These are phyloP conservation scores for Catalaphyllia jardinei DNA, from an alignment of 64 coral and sea anemone species.

Conservation along the genomic window DNA sequence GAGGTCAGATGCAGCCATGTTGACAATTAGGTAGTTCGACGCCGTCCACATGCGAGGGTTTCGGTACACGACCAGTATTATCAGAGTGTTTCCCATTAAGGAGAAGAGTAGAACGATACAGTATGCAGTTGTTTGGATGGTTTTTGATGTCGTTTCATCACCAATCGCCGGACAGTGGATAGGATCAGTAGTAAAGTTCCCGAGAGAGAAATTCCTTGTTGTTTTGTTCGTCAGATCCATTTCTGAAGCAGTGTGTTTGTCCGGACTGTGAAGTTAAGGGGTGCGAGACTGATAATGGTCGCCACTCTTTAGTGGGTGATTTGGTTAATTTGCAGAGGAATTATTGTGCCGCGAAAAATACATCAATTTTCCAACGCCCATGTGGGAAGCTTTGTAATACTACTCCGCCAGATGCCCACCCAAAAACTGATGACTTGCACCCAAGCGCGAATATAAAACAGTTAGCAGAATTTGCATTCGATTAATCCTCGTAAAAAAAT, in stretches of 20 bases:
- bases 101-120: constrained; percentile 42
- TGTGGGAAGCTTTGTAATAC: neutral
- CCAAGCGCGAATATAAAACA: neutral
- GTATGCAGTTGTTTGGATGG: constrained; percentile 11
- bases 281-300: too few relatives aligned
- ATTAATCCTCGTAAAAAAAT: neutral
- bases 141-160: constrained; percentile 17
- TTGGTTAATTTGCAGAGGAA: too few relatives aligned
- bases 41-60: constrained; percentile 53
- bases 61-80: constrained; percentile 50
- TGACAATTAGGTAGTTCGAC: constrained; percentile 67
- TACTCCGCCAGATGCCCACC: neutral
- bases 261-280: neutral
- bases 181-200: neutral
- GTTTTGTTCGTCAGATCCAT: neutral
- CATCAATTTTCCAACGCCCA: neutral
- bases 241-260: neutral
- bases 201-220: neutral
- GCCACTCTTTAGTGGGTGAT: too few relatives aligned
- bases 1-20: constrained; percentile 85
- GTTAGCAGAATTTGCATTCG: constrained; percentile 8
- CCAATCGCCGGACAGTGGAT: constrained; percentile 1
- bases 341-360: too few relatives aligned
- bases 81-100: constrained; percentile 59
- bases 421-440: neutral